Evolutionary conservation across 2,797 vertebrate species (phyloP), one percentile per base, ranked within the genome.

Genomic region (Chaetodon trifasciatus): DNA sequence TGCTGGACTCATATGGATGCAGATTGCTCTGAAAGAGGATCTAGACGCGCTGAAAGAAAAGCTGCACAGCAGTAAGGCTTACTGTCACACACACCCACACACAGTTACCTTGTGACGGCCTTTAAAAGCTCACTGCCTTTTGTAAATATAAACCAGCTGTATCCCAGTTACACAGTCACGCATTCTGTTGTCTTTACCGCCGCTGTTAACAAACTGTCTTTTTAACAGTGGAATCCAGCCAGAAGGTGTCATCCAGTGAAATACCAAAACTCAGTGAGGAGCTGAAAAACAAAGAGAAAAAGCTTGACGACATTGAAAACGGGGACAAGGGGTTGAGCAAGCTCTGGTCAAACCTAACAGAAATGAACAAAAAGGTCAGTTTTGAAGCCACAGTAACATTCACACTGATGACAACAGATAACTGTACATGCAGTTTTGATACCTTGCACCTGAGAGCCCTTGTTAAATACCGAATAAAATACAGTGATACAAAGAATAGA

Each of bases 1-100:
- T 39, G 96, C 97, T 66, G 98, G 98, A 77, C 95, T 99, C 80
- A 97, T 99, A 83, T 99, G 98, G 98, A 99, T 99, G 98, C 98
- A 99, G 92, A 96, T 99, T 71, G 97, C 97, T 23, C 95, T 99
- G 70, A 99, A 99, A 91, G 97, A 98, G 79, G 97, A 99, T 86
- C 93, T 99, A 66, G 98, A 99, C 83, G 92, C 94, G 8, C 93
- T 99, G 81, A 98, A 99, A 86, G 98, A 99, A 84, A 98, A 97
- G 86, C 95, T 99, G 83, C 96, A 96, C 85, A 96, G 96, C 60
- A 97, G 98, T 99, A 94, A 96, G 97, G 75, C 6, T 61, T n/a
- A 8, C 17, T 37, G 9, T 65, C 66, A 11, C 55, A 15, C 57
- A 16, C 63, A 61, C 66, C 11, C 55, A 15, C 57, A 16, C 63